Conservation (phyloP, 2,797 vertebrate species). For the Botia almorhae region DNA sequence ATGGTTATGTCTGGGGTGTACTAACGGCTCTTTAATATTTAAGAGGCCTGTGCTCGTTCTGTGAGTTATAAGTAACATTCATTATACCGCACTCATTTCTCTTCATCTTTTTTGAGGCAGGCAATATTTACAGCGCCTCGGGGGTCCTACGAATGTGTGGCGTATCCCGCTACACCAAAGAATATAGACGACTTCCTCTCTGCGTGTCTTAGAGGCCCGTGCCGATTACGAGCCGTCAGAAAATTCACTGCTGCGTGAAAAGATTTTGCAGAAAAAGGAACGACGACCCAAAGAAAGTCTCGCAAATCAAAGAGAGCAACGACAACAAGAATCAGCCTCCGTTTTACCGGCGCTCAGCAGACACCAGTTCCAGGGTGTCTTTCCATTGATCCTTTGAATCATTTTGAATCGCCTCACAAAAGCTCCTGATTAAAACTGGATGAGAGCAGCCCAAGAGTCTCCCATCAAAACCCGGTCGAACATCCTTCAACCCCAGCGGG, state of each 20-base stretch:
- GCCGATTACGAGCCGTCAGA: slow-evolving; percentile 33
- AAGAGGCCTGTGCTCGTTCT: slow-evolving; percentile 10
- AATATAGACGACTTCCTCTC: slow-evolving; percentile 8
- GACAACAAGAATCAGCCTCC: slow-evolving; percentile 19
- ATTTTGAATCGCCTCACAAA: slow-evolving; percentile 27
- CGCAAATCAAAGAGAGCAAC: slow-evolving; percentile 15
- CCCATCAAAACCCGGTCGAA: slow-evolving; percentile 38
- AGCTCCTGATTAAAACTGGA: slow-evolving; percentile 48
- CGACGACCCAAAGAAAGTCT: slow-evolving; percentile 25
- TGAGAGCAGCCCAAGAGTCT: slow-evolving; percentile 20
- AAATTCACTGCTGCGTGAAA: slow-evolving; percentile 12
- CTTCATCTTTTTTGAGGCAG: slow-evolving; percentile 22
- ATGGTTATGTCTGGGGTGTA: slow-evolving; percentile 16
- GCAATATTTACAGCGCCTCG: slow-evolving; percentile 39
- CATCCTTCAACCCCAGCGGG: slow-evolving; percentile 51
- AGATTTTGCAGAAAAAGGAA: slow-evolving; percentile 21
- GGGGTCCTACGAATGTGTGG: slow-evolving; percentile 17
- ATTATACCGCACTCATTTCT: slow-evolving; percentile 38
- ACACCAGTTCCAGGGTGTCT: slow-evolving; percentile 19
- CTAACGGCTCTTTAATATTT: slow-evolving; percentile 45
- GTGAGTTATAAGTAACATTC: slow-evolving; percentile 38
- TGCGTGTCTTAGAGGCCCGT: slow-evolving; percentile 9
- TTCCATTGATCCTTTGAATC: slow-evolving; percentile 43
- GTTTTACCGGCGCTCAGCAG: slow-evolving; percentile 12
- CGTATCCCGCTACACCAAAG: slow-evolving; percentile 5